A percentile compares a stretch with the other conserved stretches of the same genome.
Conservation (phyloP, 2,113 vertebrate genomes). For the Pelodiscus sinensis region DNA sequence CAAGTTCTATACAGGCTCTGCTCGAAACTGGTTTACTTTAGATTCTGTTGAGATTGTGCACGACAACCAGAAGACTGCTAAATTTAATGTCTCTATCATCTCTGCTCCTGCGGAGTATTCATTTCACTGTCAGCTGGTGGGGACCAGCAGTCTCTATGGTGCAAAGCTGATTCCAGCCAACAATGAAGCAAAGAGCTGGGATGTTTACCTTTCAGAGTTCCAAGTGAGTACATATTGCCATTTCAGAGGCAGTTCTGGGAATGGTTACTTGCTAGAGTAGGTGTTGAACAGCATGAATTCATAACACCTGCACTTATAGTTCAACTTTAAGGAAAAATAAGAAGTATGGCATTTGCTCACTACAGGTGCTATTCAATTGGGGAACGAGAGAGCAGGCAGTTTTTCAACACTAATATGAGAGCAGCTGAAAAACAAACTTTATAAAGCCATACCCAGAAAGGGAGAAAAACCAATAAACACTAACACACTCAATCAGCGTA, state of each 20-base stretch:
- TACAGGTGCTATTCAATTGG: conserved; percentile 35
- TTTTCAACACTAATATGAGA: conserved; percentile 22
- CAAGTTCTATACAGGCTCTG: conserved; percentile 69
- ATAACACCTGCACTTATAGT: conserved; percentile 69
- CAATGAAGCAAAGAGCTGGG: conserved; percentile 72
- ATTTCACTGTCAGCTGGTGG: conserved; percentile 85
- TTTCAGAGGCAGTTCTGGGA: conserved; percentile 74
- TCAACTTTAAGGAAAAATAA: conserved; percentile 60
- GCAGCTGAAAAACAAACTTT: conserved; percentile 11
- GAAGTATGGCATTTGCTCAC: conserved; percentile 44
- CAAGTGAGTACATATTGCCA: conserved; percentile 78
- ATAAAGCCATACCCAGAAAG: conserved; percentile 8
- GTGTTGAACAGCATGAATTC: conserved; percentile 60
- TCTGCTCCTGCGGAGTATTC: conserved; percentile 83
- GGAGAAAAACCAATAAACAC: conserved; percentile 30
- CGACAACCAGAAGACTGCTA: conserved; percentile 68
- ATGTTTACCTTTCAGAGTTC: conserved; percentile 81
- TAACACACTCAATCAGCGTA: conserved; percentile 1
- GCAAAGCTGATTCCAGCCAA: conserved; percentile 72
- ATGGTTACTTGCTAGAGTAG: conserved; percentile 69
- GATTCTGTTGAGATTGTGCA: conserved; percentile 75
- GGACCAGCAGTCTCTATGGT: conserved; percentile 73
- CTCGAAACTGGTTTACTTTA: conserved; percentile 80
- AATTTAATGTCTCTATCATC: conserved; percentile 76
- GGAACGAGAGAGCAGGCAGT: not conserved